phyloP scores from a whole-genome alignment of 1,140 invertebrate genomes.

The Bactericera cockerelli region DNA sequence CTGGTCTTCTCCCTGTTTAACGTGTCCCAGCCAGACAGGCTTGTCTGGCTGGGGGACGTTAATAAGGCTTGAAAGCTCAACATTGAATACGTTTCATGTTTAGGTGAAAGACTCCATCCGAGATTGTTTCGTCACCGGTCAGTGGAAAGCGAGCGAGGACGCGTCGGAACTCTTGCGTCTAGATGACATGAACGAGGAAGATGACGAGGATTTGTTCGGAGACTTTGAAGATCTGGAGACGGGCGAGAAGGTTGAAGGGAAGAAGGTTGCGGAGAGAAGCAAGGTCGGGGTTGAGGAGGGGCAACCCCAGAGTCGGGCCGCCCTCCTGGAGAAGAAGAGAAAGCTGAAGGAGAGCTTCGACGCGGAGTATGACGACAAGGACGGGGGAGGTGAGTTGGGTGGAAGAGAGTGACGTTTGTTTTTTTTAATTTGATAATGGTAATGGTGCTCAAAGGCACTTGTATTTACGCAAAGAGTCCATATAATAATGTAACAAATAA shows the following conservation, averaged over 20 bases:
- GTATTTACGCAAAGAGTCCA: no score
- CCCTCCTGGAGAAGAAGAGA: constrained; percentile 70
- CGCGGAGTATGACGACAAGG: constrained; percentile 76
- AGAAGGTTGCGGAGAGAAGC: no score
- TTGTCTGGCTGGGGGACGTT: no score
- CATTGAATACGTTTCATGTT: constrained; percentile 16
- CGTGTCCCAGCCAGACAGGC: no score
- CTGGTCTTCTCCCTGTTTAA: no score
- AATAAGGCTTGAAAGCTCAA: no score
- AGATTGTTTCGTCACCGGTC: constrained; percentile 91
- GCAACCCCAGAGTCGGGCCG: constrained; percentile 32
- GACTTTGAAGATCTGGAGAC: constrained; percentile 96
- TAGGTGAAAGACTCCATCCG: constrained; percentile 43
- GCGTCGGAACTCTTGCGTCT: constrained; percentile 69
- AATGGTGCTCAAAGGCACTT: no score
- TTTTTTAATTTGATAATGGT: no score
- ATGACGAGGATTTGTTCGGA: constrained; percentile 67
- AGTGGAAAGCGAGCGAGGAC: constrained; percentile 85
- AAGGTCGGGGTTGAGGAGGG: not conserved
- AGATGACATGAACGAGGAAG: constrained; percentile 58
- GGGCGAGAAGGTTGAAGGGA: constrained; percentile 43
- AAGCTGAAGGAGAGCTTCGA: constrained; percentile 91
- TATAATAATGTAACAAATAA: no score
- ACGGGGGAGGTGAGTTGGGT: constrained; percentile 41
- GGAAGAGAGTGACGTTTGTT: no score